These are phyloP conservation scores for Bombus confusus DNA, from an alignment of 1,140 invertebrate genomes.

Conservation along the genomic window DNA sequence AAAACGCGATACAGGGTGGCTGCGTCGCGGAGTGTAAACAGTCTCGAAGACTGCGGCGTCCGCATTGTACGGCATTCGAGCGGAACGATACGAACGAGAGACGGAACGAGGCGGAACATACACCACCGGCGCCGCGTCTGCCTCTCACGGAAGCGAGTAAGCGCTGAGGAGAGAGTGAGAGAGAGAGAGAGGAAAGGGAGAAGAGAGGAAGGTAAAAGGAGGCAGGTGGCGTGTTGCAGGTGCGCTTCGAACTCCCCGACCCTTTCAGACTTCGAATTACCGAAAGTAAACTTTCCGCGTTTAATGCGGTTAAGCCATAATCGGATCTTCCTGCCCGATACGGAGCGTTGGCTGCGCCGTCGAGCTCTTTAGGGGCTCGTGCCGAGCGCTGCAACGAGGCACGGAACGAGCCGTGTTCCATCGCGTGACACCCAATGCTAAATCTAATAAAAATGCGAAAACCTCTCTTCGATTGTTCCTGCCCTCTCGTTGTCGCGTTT, in stretches of 20 bases:
- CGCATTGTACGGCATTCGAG: slow-evolving; percentile 24
- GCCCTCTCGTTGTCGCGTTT: background rate
- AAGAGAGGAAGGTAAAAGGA: background rate
- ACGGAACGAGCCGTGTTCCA: background rate
- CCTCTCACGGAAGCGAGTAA: slow-evolving; percentile 22
- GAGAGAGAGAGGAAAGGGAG: background rate
- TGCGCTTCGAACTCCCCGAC: slow-evolving; percentile 38
- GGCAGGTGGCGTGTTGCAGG: slow-evolving; percentile 56
- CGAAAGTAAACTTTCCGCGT: slow-evolving; percentile 69
- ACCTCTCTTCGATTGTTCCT: slow-evolving; percentile 12
- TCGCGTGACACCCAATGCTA: slow-evolving; percentile 5
- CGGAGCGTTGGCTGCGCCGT: slow-evolving; percentile 49
- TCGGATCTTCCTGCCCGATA: slow-evolving; percentile 68
- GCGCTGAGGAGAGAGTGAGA: background rate
- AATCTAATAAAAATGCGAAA: slow-evolving; percentile 33
- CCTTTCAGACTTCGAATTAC: slow-evolving; percentile 60
- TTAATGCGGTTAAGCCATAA: slow-evolving; percentile 71
- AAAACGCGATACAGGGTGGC: slow-evolving; percentile 19
- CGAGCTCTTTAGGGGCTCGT: slow-evolving; percentile 54
- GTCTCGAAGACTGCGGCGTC: slow-evolving; percentile 46
- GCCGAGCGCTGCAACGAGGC: background rate
- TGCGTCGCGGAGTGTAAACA: slow-evolving; percentile 28
- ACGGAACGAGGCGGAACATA: slow-evolving; percentile 27
- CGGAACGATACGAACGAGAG: slow-evolving; percentile 21
- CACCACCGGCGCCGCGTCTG: background rate